These are phyloP conservation scores for Aporrectodea caliginosa DNA, from an alignment of 1,140 invertebrate species.

Conservation along the genomic window DNA sequence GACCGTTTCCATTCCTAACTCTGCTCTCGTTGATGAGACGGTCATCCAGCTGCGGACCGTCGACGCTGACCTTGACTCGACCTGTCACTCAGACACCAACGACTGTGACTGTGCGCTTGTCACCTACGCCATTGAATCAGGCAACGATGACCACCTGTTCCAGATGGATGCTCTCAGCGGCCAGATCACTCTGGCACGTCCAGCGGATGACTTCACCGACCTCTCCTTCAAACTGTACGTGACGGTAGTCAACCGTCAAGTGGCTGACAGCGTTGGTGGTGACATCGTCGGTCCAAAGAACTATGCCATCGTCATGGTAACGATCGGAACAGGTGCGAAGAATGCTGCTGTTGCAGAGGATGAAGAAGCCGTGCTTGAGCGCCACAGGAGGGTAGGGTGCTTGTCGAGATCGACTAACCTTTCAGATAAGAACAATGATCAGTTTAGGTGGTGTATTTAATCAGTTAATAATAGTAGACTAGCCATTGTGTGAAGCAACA, in stretches of 20 bases:
- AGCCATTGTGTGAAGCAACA: too few species aligned
- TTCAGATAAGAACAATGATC: too few species aligned
- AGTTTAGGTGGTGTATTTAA: too few species aligned
- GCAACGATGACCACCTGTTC: constrained; percentile 14
- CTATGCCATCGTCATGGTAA: background rate
- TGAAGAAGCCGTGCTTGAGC: background rate
- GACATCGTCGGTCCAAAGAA: background rate
- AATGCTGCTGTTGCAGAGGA: background rate
- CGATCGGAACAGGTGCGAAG: background rate
- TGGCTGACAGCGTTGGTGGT: background rate
- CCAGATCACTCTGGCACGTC: background rate
- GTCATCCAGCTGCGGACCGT: constrained; percentile 2
- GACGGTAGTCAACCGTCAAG: background rate
- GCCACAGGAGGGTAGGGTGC: constrained; percentile 15
- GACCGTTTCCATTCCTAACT: constrained; percentile 4
- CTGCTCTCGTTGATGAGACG: background rate
- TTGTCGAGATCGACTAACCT: too few species aligned
- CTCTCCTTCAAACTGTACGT: background rate
- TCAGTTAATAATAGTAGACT: too few species aligned
- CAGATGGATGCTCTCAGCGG: background rate
- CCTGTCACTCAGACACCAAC: background rate
- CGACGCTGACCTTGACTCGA: background rate
- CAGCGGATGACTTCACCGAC: background rate
- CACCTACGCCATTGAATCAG: constrained; percentile 11
- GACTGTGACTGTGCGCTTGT: constrained; percentile 12